Base-by-base conservation (phyloP, 2,113 vertebrate species). In the Climacteris rufus region DNA sequence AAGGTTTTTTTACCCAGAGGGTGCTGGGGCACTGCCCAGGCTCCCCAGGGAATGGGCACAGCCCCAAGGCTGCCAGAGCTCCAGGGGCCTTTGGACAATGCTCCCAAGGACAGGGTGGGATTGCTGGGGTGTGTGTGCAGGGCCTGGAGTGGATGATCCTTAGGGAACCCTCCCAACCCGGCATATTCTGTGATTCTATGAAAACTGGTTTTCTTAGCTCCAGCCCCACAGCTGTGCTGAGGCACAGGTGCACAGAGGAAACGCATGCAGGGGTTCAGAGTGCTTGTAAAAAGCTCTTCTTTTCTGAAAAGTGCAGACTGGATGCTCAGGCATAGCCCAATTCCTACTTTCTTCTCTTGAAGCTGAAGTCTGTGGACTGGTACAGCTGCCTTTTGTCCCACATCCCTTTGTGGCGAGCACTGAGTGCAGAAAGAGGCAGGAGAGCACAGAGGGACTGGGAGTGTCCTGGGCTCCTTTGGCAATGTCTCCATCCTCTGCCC, bases 321-420 rank as follows among this genome's bases (percentile, higher is more conserved):
- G 65, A 35, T 54, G 33, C 24, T 22, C 18, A 39, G 19, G 25
- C 25, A 7, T 11, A 24, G 33, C 39, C n/a, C 18, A 25, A 3
- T 37, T 87, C 49, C n/a, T 37, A 4, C 28, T 45, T 50, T 18
- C 16, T 87, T 6, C 71, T 44, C 49, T n/a, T 45, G 56, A 44
- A 68, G 25, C 23, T 74, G 15, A 2, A 53, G 7, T 42, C 31
- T 83, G 52, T 49, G 64, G 31, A 28, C 31, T 25, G n/a, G 13
- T 33, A 23, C 4, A 12, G 7, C 31, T 40, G 30, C 44, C 28
- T 70, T 33, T 42, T 44, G 42, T 47, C 13, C 14, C 68, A 16
- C 3, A 3, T 39, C 1, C 0, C 21, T n/a, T n/a, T 45, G 49
- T 31, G 25, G 19, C 68, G 42, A 68, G 22, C 42, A 25, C 1